phyloP scores from a whole-genome alignment of 2,113 vertebrate species.

The Atlantisia rogersi region DNA sequence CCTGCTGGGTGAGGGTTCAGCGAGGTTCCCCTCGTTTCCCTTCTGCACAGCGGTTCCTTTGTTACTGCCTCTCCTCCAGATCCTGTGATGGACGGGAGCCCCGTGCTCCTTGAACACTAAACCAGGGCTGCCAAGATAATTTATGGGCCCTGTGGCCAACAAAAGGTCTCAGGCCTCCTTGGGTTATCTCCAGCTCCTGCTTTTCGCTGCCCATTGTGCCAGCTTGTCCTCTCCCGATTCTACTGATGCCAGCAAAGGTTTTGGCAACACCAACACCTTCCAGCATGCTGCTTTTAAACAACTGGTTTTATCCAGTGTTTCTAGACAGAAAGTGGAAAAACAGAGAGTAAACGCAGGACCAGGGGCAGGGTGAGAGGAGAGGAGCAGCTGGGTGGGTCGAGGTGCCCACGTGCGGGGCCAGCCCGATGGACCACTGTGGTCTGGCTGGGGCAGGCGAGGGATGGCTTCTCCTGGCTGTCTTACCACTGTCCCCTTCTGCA shows the following conservation, averaged over 20 bases:
- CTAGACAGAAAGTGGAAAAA: neutral
- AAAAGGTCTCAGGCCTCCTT: neutral
- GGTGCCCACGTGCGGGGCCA: accelerated
- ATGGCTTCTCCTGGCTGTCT: neutral
- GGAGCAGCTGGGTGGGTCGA: accelerated
- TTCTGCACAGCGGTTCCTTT: constrained; percentile 46
- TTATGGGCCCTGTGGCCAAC: neutral
- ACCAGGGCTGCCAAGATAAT: neutral
- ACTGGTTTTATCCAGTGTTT: neutral
- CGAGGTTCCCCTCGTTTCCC: neutral
- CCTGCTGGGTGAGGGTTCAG: constrained; percentile 50
- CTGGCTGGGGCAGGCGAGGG: accelerated
- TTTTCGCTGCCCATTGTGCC: neutral
- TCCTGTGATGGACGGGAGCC: neutral
- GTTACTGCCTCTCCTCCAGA: constrained; percentile 2
- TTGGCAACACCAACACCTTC: neutral
- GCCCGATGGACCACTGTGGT: accelerated
- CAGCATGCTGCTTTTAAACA: neutral
- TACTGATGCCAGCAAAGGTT: neutral
- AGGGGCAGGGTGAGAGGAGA: too few species aligned
- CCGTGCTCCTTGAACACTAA: neutral
- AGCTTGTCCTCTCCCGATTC: constrained; percentile 5
- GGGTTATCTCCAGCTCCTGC: neutral
- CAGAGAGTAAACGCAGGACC: neutral
- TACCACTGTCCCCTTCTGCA: neutral